phyloP scores from a whole-genome alignment of 2,797 vertebrate genomes.

The Mareca strepera region DNA sequence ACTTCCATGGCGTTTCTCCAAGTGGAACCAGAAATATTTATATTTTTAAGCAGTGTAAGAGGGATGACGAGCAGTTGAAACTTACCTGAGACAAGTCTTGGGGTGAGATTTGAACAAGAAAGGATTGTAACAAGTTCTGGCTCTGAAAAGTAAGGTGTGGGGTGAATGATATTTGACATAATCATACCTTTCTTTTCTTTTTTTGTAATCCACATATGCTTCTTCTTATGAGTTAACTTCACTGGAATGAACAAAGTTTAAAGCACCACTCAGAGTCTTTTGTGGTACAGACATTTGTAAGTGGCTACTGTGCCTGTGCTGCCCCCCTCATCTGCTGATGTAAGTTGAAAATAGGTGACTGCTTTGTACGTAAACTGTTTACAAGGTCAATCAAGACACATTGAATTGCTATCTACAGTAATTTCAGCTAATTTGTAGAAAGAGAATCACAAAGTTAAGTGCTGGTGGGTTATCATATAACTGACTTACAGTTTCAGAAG shows the following conservation, averaged over 20 bases:
- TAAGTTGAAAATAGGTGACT: neutral
- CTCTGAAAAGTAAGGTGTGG: neutral
- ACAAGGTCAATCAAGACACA: rapidly evolving
- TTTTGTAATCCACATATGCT: neutral
- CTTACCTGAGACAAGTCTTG: neutral
- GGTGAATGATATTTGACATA: neutral
- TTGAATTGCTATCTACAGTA: neutral
- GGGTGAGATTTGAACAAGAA: neutral
- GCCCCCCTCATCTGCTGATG: neutral
- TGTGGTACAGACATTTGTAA: neutral
- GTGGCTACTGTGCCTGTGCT: rapidly evolving
- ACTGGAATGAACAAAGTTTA: neutral
- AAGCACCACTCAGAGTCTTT: neutral
- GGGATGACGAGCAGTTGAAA: neutral
- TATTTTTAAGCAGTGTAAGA: neutral
- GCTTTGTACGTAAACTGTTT: neutral
- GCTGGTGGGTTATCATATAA: neutral
- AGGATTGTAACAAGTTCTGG: neutral
- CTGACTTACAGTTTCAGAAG: neutral
- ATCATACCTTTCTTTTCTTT: neutral
- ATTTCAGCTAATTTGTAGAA: neutral
- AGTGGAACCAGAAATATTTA: neutral
- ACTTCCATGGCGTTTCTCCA: neutral
- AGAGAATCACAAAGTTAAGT: neutral
- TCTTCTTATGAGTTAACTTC: neutral